Percentiles rank a stretch among this genome's conserved stretches.
These are phyloP conservation scores for Laterallus jamaicensis DNA, from an alignment of 2,113 vertebrate species.

Conservation along the genomic window DNA sequence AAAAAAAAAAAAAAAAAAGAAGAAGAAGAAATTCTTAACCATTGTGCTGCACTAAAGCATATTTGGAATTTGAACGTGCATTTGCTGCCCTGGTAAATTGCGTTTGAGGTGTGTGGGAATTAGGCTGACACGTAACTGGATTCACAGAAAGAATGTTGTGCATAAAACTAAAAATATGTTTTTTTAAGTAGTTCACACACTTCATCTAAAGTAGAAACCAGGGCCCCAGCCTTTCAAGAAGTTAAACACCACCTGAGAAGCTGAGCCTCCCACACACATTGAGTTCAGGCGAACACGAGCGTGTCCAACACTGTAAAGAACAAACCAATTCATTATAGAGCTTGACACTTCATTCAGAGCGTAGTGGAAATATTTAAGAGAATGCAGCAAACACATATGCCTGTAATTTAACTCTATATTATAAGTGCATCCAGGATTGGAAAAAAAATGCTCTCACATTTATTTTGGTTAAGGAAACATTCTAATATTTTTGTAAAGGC, in stretches of 20 bases:
- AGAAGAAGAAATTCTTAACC: slow-evolving; percentile 61
- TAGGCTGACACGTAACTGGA: not conserved
- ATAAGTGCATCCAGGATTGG: not conserved
- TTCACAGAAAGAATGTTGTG: not conserved
- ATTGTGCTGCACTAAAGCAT: slow-evolving; percentile 58
- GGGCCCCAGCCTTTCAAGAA: not conserved
- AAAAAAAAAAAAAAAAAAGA: no score
- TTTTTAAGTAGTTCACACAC: not conserved
- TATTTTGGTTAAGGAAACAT: not conserved
- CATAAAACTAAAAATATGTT: not conserved
- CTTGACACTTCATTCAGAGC: slow-evolving; percentile 1
- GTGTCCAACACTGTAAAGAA: not conserved
- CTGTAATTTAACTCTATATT: not conserved
- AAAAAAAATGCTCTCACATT: not conserved
- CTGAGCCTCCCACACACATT: not conserved
- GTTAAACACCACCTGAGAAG: slow-evolving; percentile 18
- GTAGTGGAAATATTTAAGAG: not conserved
- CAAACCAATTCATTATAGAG: not conserved
- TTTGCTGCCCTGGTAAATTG: slow-evolving; percentile 31
- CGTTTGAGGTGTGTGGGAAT: slow-evolving; percentile 10
- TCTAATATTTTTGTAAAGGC: not conserved
- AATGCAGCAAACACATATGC: not conserved
- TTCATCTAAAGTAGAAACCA: slow-evolving; percentile 21
- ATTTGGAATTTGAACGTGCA: slow-evolving; percentile 66
- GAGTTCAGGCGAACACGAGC: not conserved